Conservation (phyloP, 2,888 invertebrate species). For the Chrysolina oricalcia region DNA sequence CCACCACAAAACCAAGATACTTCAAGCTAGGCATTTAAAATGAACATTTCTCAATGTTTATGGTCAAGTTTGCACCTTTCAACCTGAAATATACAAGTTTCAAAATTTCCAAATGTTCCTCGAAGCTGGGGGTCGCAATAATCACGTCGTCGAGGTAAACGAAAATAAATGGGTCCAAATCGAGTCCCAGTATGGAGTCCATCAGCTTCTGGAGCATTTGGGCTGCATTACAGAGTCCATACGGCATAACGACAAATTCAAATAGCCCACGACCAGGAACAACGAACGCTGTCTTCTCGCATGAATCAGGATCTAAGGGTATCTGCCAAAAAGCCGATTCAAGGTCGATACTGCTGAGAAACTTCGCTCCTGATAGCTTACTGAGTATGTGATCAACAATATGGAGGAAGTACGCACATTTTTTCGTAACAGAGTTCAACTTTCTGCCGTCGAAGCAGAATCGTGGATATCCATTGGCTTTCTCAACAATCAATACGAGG, state of each 20-base stretch:
- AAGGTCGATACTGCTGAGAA: neutral
- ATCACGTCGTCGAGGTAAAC: conserved; percentile 40
- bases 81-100: neutral
- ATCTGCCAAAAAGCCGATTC: conserved; percentile 38
- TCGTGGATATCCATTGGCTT: neutral
- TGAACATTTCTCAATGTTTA: neutral
- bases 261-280: neutral
- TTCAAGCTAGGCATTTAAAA: conserved; percentile 13
- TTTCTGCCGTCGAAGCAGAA: neutral
- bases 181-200: too few species aligned
- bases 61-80: too few species aligned
- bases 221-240: conserved; percentile 49
- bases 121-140: conserved; percentile 24
- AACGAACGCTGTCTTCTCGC: conserved; percentile 17
- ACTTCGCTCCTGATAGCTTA: conserved; percentile 4
- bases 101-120: conserved; percentile 27
- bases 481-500: neutral
- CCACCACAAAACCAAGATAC: conserved; percentile 34
- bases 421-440: neutral
- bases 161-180: too few species aligned
- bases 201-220: conserved; percentile 42
- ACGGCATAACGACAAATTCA: conserved; percentile 32
- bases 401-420: too few species aligned
- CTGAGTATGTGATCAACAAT: neutral
- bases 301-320: conserved; percentile 25